Base-by-base conservation (phyloP, 1,140 invertebrate species). In the Zaprionus vittiger region DNA sequence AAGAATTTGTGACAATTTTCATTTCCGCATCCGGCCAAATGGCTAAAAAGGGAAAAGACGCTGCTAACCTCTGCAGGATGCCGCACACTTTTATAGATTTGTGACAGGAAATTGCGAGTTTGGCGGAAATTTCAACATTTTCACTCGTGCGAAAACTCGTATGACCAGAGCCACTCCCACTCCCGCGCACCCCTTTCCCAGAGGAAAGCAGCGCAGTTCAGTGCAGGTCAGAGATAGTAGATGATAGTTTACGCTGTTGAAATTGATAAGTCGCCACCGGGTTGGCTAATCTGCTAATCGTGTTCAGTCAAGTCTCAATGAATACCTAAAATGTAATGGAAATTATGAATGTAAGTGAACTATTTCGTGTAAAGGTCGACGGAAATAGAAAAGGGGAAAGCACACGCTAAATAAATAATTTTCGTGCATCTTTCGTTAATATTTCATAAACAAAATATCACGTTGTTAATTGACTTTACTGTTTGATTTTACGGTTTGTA, bases 1-100 rank as follows among this genome's bases (percentile, higher is more conserved):
- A 71, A 52, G 60, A 64, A 71, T 71, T 76, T 76, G 68, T 44
- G 62, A 72, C 69, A 73, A 77, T 77, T 73, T 72, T 56, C 69
- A 65, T 66, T 72, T 77, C 74, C 69, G 62, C 24, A 41, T 64
- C 67, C 73, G 68, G 69, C 5, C 34, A 72, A 66, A 47, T 47
- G 52, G 34, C 31, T 34, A 28, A 31, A n/a, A 20, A 17, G 47
- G 47, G 20, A 24, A 24, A 24, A 24, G 11, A 52, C 20, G 24
- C 20, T 44, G 24, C 26, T 44, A 41, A 49, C 54, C 57, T 34
- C 20, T 34, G 24, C 65, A 49, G 70, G 63, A 73, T 73, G 70
- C 66, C 38, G 52, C 72, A 68, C 65, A 56, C 57, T 57, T 52
- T 74, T 70, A 49, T 63, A 63, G 56, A 76, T 76, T 72, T 61